phyloP scores from a whole-genome alignment of 2,797 vertebrate genomes.

The Squalus acanthias region DNA sequence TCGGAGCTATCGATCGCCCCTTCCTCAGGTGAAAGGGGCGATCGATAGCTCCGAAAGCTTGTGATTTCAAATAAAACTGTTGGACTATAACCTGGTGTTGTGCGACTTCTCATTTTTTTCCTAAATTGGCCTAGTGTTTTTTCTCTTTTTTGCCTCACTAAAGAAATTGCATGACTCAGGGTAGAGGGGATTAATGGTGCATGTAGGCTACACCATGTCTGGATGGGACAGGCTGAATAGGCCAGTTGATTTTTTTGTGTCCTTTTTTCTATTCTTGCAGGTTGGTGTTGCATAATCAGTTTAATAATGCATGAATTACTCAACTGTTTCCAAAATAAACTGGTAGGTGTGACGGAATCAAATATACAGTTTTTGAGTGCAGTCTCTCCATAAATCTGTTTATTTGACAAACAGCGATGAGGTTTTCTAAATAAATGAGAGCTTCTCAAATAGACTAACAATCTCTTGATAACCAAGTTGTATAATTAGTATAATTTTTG shows the following conservation, averaged over 20 bases:
- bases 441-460: neutral
- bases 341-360: neutral
- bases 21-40: no score
- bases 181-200: neutral
- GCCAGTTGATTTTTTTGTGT: neutral
- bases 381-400: neutral
- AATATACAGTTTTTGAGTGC: neutral
- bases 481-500: neutral
- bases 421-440: neutral
- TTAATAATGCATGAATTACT: neutral
- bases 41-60: no score
- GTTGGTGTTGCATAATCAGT: neutral
- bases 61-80: no score
- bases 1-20: no score
- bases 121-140: neutral
- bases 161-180: neutral
- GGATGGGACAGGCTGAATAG: neutral
- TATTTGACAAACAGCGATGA: neutral
- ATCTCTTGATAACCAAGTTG: neutral
- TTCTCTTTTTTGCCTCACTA: neutral
- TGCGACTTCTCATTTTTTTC: no score
- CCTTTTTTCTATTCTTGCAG: neutral
- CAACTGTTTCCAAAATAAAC: neutral
- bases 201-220: neutral
- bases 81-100: no score